Evolutionary conservation across 2,113 vertebrate genomes (phyloP), one percentile per base, ranked within the genome.

Genomic region (Elanus axillaris): DNA sequence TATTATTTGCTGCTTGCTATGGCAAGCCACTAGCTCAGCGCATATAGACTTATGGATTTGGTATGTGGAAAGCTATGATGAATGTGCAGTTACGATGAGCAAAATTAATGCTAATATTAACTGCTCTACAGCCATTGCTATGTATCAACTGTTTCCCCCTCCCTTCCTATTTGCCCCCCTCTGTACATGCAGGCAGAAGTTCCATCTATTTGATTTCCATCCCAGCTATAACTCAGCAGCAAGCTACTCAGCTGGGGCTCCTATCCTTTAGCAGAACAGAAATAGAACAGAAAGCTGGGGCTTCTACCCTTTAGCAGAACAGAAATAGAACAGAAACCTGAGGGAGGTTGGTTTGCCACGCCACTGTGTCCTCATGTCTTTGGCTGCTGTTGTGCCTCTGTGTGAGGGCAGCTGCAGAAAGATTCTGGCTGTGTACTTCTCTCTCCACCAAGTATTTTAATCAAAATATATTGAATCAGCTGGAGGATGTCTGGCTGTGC

Each of bases 21-120:
- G 80, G 90, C 81, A 94, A 87, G 78, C 73, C 90, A 83, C 80
- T 95, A 82, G 77, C 76, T 96, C 90, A 94, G 94, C 75, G 91
- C 76, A 66, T 81, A 42, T 0, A 90, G 75, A 64, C 89, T 93
- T 90, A 86, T 1, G 72, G 90, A 88, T 88, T 68, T 50, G 72
- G 60, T 89, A 36, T 0, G 0, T 59, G 85, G 55, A 84, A 94
- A 95, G 79, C 66, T 62, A 42, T 80, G 88, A 84, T 26, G 40
- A 92, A 88, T 91, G 59, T 87, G 68, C 62, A 68, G 34, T 82
- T 90, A 63, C 40, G 42, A 90, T 74, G 79, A 86, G 72, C 48
- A 86, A 81, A 94, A 72, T 64, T 83, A 71, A 67, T 91, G 89
- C 67, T 93, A 77, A 85, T 93, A 88, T 91, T 92, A 94, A 79